A percentile compares a stretch with the other conserved stretches of the same genome.
Conservation (phyloP, 2,888 invertebrate genomes). For the Plusia festucae region DNA sequence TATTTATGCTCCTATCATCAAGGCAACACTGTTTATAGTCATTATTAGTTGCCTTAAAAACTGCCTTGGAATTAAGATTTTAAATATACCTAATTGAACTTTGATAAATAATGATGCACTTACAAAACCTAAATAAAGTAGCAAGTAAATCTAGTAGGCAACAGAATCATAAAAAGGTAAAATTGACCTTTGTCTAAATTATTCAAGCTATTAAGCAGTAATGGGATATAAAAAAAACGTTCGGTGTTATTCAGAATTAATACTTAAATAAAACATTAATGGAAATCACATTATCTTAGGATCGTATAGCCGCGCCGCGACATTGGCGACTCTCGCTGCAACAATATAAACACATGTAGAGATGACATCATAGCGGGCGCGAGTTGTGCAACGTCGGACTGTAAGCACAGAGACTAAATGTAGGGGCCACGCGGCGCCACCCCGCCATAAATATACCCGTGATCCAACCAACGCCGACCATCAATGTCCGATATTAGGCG, state of each 20-base stretch:
- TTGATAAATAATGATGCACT: no score
- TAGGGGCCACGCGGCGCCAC: constrained; percentile 45
- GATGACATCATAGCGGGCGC: constrained; percentile 13
- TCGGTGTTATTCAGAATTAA: constrained; percentile 2
- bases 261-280: not conserved
- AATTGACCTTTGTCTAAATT: not conserved
- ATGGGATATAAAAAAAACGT: not conserved
- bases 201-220: not conserved
- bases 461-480: constrained; percentile 21
- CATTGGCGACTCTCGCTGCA: not conserved
- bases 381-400: constrained; percentile 26
- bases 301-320: not conserved
- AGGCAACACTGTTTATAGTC: no score
- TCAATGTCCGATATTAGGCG: constrained; percentile 16
- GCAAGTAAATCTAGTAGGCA: no score
- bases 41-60: no score
- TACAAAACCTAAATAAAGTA: no score
- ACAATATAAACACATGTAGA: constrained; percentile 11
- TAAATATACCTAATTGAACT: no score
- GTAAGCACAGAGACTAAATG: constrained; percentile 31
- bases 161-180: no score
- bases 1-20: no score
- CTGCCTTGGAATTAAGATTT: no score
- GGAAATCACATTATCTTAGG: not conserved
- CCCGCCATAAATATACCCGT: constrained; percentile 15